Evolutionary conservation across 2,797 vertebrate genomes (phyloP).

Genomic region (Psittacula derbiana): DNA sequence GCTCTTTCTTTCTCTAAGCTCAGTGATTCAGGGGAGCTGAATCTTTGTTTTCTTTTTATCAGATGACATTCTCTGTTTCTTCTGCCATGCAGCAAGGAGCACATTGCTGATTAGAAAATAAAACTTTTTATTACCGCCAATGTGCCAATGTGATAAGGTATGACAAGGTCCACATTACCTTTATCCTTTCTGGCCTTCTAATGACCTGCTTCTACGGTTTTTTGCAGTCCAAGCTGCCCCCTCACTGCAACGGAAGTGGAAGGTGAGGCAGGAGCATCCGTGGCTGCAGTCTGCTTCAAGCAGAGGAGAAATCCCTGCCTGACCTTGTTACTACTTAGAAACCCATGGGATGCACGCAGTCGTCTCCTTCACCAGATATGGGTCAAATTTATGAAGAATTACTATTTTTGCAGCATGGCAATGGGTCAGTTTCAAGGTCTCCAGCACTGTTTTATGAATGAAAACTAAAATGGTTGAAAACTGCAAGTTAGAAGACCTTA

Average conservation of each 20-base stretch:
- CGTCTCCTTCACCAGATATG: background rate
- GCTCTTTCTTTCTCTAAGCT: background rate
- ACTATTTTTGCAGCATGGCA: background rate
- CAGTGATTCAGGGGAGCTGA: rapidly evolving
- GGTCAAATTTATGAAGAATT: background rate
- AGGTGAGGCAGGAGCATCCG: background rate
- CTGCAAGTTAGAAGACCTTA: conserved; percentile 5
- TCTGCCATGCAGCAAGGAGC: background rate
- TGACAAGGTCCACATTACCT: background rate
- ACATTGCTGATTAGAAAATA: background rate
- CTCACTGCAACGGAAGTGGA: background rate
- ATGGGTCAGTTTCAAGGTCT: background rate
- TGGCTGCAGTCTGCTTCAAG: background rate
- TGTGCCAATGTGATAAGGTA: background rate
- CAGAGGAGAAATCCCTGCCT: background rate
- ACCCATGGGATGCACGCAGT: background rate
- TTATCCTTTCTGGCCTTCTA: background rate
- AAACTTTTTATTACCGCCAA: background rate
- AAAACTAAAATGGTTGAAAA: background rate
- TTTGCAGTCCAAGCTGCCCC: background rate
- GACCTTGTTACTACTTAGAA: background rate
- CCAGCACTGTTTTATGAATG: background rate
- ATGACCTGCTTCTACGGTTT: background rate
- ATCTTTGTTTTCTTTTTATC: background rate
- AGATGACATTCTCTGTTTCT: background rate